These are phyloP conservation scores for Rhagologus leucostigma DNA, from an alignment of 2,113 vertebrate genomes.

Conservation along the genomic window DNA sequence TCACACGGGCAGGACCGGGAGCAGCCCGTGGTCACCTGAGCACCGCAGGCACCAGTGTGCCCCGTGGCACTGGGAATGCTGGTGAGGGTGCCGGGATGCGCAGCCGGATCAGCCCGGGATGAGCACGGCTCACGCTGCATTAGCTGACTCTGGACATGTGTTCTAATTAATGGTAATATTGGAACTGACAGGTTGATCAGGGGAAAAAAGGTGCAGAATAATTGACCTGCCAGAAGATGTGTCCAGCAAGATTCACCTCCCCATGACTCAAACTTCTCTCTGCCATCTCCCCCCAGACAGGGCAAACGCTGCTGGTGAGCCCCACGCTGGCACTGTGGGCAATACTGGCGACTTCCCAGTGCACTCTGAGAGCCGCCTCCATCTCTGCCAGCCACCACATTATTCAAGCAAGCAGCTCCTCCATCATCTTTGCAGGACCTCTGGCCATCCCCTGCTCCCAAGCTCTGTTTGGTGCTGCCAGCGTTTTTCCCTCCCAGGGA, in stretches of 20 bases:
- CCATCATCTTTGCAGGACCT: not conserved
- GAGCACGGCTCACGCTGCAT: accelerated
- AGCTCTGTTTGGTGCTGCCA: conserved; percentile 25
- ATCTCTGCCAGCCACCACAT: not conserved
- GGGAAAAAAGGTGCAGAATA: not conserved
- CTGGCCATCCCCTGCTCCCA: not conserved
- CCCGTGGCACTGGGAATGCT: not conserved
- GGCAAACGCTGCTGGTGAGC: accelerated
- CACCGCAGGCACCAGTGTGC: accelerated
- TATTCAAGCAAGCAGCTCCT: not conserved
- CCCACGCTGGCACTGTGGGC: not conserved
- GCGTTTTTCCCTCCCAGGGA: not conserved
- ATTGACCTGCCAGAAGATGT: not conserved
- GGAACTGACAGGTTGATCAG: not conserved
- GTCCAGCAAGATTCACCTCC: not conserved
- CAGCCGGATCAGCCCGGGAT: accelerated
- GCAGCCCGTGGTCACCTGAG: not conserved
- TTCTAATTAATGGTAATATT: not conserved
- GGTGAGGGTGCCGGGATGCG: not conserved
- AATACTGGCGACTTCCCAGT: conserved; percentile 47
- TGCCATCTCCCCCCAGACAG: not conserved
- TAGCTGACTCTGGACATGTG: accelerated
- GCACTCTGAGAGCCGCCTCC: conserved; percentile 35
- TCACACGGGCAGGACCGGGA: not conserved
- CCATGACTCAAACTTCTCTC: accelerated